phyloP scores from a whole-genome alignment of 2,888 invertebrate species.

The Ophonus ardosiacus region DNA sequence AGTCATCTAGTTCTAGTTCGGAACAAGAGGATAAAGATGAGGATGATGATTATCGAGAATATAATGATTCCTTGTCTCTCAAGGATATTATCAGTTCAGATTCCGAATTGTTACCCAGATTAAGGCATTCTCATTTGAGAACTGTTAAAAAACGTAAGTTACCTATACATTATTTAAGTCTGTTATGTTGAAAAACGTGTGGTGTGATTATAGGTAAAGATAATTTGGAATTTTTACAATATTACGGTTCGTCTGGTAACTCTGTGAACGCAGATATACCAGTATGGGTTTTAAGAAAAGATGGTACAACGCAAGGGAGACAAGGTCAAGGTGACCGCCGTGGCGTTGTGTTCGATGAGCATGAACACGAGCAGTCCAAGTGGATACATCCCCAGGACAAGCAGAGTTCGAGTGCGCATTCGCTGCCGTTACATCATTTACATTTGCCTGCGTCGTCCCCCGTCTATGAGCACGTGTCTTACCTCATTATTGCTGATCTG shows the following conservation, averaged over 20 bases:
- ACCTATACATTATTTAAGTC: too few species aligned
- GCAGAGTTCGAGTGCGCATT: slow-evolving; percentile 54
- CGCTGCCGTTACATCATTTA: slow-evolving; percentile 42
- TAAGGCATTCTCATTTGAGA: slow-evolving; percentile 28
- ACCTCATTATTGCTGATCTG: slow-evolving; percentile 67
- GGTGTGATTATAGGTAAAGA: slow-evolving; percentile 27
- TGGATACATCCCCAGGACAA: slow-evolving; percentile 34
- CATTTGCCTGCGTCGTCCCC: slow-evolving; percentile 30
- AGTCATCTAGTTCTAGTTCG: slow-evolving; percentile 71
- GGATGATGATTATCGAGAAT: slow-evolving; percentile 66
- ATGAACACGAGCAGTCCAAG: slow-evolving; percentile 43
- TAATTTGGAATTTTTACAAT: slow-evolving; percentile 49
- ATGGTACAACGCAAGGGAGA: slow-evolving; percentile 41
- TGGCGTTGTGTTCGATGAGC: slow-evolving; percentile 47
- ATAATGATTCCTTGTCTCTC: neutral
- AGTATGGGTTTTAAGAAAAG: slow-evolving; percentile 52
- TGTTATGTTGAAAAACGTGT: neutral
- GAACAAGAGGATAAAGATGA: slow-evolving; percentile 69
- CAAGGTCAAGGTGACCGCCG: slow-evolving; percentile 52
- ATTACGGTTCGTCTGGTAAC: slow-evolving; percentile 43
- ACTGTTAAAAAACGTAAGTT: slow-evolving; percentile 53
- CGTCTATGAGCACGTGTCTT: slow-evolving; percentile 27
- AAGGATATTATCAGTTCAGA: slow-evolving; percentile 60
- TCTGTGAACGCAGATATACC: slow-evolving; percentile 42
- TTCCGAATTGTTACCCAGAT: slow-evolving; percentile 55